phyloP scores from a whole-genome alignment of 2,113 vertebrate species.

The Antechinus flavipes region DNA sequence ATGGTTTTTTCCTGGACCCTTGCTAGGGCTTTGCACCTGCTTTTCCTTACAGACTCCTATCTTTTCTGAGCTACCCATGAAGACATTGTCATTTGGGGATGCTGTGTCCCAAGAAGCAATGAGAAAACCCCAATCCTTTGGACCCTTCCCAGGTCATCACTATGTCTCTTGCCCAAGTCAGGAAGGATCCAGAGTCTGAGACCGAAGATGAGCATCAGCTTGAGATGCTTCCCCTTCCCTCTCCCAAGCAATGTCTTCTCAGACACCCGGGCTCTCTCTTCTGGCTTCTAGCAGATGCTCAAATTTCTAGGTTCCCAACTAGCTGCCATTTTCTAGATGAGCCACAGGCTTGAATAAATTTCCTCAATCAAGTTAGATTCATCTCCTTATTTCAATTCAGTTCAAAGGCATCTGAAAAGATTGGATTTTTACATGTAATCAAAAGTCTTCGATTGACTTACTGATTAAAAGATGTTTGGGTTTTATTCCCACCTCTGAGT shows the following conservation, averaged over 20 bases:
- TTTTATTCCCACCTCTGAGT: not conserved
- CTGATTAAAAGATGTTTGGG: not conserved
- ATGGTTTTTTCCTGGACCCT: not conserved
- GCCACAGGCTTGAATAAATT: not conserved
- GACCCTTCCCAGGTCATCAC: not conserved
- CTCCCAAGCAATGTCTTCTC: not conserved
- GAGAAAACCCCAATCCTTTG: not conserved
- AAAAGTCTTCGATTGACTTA: not conserved
- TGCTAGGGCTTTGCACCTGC: not conserved
- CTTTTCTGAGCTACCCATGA: not conserved
- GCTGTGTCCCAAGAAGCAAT: not conserved
- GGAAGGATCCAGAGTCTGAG: not conserved
- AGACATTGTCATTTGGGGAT: not conserved
- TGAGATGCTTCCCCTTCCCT: not conserved
- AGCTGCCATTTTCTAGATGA: not conserved
- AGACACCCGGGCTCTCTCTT: not conserved
- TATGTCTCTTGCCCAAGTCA: not conserved
- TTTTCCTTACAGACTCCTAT: not conserved
- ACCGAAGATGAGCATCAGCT: not conserved
- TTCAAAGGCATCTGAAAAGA: not conserved
- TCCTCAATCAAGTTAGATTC: not conserved
- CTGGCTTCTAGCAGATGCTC: not conserved
- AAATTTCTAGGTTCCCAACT: not conserved
- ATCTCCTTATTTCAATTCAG: not conserved
- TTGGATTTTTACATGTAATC: not conserved